These are phyloP conservation scores for Andrena minutula DNA, from an alignment of 2,888 invertebrate species.

Conservation along the genomic window DNA sequence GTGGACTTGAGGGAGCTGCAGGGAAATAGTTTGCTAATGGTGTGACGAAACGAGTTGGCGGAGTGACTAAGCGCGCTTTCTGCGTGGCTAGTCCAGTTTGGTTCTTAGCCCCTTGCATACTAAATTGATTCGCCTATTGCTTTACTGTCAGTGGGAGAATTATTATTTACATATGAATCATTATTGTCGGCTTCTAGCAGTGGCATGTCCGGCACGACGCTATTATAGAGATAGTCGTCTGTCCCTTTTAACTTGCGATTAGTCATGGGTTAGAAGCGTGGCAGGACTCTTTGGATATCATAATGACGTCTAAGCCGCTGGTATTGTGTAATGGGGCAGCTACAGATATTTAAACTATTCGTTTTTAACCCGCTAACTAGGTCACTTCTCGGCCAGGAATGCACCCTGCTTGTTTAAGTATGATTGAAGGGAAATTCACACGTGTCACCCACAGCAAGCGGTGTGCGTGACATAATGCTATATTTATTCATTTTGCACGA, in stretches of 20 bases:
- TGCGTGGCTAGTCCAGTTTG: slow-evolving; percentile 21
- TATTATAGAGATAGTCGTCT: neutral
- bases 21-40: slow-evolving; percentile 18
- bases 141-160: neutral
- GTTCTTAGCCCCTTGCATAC: slow-evolving; percentile 4
- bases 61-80: slow-evolving; percentile 47
- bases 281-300: neutral
- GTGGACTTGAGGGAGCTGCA: slow-evolving; percentile 34
- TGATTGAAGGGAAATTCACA: slow-evolving; percentile 2
- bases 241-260: neutral
- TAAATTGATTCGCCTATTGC: too few relatives aligned
- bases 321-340: neutral
- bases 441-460: neutral
- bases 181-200: neutral
- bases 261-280: neutral
- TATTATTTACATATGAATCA: slow-evolving; percentile 13
- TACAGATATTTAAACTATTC: neutral
- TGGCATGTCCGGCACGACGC: neutral
- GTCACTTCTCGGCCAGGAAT: neutral
- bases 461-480: neutral
- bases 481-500: neutral
- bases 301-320: neutral
- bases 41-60: slow-evolving; percentile 30
- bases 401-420: neutral
- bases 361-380: slow-evolving; percentile 4